These are phyloP conservation scores for Thalassarche chlororhynchos DNA, from an alignment of 2,113 vertebrate species.

Conservation along the genomic window DNA sequence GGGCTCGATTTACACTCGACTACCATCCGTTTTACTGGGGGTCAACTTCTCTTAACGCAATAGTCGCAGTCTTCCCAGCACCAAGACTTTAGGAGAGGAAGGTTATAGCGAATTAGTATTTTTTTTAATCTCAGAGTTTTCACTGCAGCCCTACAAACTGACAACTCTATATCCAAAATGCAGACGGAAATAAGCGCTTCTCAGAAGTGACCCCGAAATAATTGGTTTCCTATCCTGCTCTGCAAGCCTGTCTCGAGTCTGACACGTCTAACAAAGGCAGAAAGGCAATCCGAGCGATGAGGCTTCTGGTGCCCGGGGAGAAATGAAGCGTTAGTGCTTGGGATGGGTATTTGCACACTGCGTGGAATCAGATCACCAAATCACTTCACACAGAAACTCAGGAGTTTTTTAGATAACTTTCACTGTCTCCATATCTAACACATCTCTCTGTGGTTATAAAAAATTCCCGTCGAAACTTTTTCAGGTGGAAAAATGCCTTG, in stretches of 20 bases:
- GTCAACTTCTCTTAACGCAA: not conserved
- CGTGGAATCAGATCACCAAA: not conserved
- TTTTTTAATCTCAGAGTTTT: not conserved
- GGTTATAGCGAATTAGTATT: not conserved
- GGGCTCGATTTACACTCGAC: not conserved
- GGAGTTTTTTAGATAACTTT: not conserved
- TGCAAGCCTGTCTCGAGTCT: not conserved
- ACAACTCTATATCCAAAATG: not conserved
- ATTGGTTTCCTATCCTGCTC: not conserved
- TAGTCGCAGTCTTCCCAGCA: not conserved
- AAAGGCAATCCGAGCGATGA: fast-evolving
- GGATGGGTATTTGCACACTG: not conserved
- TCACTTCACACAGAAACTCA: not conserved
- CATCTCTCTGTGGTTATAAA: not conserved
- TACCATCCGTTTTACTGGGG: not conserved
- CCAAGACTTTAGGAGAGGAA: not conserved
- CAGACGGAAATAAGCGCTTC: not conserved
- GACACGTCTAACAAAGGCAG: not conserved
- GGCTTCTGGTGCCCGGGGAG: not conserved
- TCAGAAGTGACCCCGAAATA: not conserved
- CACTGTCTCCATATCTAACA: not conserved
- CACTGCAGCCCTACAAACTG: not conserved
- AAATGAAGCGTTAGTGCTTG: not conserved
- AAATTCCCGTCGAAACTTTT: not conserved
- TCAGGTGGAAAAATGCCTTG: not conserved